Percentiles rank a stretch among this genome's conserved stretches.
These are phyloP conservation scores for Typhlomys cinereus DNA, from an alignment of 2,113 vertebrate genomes.

Conservation along the genomic window DNA sequence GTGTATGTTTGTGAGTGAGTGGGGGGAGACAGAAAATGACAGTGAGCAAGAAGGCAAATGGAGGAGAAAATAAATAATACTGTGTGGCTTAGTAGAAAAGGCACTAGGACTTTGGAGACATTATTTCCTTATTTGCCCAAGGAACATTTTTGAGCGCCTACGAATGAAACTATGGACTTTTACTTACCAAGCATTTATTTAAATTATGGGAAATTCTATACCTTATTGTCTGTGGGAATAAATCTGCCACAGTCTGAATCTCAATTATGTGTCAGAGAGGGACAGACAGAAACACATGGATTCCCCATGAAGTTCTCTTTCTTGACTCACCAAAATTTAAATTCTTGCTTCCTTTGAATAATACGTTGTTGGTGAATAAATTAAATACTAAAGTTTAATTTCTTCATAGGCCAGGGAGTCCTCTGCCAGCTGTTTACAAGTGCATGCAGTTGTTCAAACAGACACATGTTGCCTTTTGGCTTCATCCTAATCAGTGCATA, in stretches of 20 bases:
- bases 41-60: no score
- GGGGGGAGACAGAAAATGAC: no score
- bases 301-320: not conserved
- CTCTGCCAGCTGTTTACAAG: constrained; percentile 53
- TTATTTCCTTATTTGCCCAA: constrained; percentile 24
- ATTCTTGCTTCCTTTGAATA: constrained; percentile 22
- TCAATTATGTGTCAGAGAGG: not conserved
- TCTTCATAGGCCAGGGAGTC: constrained; percentile 8
- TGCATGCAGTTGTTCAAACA: constrained; percentile 1
- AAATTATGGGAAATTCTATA: not conserved
- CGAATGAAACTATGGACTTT: constrained; percentile 8
- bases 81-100: not conserved
- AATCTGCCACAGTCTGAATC: not conserved
- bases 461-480: constrained; percentile 42
- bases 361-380: not conserved
- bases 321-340: constrained; percentile 15
- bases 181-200: constrained; percentile 50
- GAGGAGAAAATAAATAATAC: not conserved
- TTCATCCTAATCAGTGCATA: not conserved
- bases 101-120: not conserved
- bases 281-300: not conserved
- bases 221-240: not conserved
- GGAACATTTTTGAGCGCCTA: constrained; percentile 54
- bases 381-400: constrained; percentile 28
- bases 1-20: not conserved